Conservation (phyloP, 1,140 invertebrate genomes). For the Rhyzopertha dominica region DNA sequence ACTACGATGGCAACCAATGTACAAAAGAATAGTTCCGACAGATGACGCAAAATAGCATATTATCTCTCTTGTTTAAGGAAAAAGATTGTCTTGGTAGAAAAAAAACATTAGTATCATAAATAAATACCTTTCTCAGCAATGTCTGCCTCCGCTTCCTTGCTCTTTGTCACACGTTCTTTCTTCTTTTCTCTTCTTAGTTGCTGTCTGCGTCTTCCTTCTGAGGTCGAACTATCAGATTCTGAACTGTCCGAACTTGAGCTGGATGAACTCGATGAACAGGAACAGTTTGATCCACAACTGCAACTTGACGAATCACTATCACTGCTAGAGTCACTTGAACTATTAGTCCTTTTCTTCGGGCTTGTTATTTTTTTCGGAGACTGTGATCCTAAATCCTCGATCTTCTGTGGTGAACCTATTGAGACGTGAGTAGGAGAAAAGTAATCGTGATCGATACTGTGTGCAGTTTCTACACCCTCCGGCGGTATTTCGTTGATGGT, state of each 20-base stretch:
- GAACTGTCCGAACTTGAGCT: conserved; percentile 64
- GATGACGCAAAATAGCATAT: no score
- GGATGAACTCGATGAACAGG: conserved; percentile 59
- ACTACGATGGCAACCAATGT: no score
- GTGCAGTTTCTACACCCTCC: conserved; percentile 1
- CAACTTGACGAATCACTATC: conserved; percentile 71
- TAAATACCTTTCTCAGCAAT: no score
- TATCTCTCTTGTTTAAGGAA: no score
- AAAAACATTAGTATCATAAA: no score
- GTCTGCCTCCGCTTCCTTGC: conserved; percentile 42
- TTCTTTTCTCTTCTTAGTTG: conserved; percentile 45
- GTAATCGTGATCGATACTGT: conserved; percentile 59
- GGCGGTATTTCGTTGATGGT: background rate
- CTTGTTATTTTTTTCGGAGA: background rate
- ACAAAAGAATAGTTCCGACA: no score
- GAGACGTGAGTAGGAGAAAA: conserved; percentile 40
- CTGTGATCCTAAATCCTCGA: no score
- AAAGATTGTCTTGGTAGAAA: no score
- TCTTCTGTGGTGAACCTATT: no score
- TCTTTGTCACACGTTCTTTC: conserved; percentile 45
- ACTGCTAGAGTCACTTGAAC: conserved; percentile 62
- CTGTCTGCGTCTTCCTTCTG: conserved; percentile 48
- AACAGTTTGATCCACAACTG: conserved; percentile 73
- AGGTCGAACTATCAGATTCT: conserved; percentile 60
- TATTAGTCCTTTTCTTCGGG: conserved; percentile 5